Evolutionary conservation across 2,888 invertebrate genomes (phyloP).

Genomic region (Lasioglossum oenotherae): DNA sequence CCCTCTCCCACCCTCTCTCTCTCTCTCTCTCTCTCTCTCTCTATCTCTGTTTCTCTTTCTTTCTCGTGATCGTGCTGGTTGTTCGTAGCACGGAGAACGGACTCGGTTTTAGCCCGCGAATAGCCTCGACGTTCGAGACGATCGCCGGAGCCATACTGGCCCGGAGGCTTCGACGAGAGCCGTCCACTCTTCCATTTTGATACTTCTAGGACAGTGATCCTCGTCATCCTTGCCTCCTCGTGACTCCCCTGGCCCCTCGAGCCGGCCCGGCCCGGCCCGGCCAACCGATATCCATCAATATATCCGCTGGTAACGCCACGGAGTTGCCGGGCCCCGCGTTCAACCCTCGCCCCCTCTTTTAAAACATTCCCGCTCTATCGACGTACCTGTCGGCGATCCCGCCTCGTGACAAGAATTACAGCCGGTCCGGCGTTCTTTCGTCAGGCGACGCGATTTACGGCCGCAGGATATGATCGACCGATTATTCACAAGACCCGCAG

Average conservation of each 20-base stretch:
- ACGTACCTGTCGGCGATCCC: not conserved
- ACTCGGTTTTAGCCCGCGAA: constrained; percentile 67
- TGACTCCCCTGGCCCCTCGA: constrained; percentile 8
- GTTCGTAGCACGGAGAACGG: constrained; percentile 46
- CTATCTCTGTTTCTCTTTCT: not conserved
- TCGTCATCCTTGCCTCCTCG: constrained; percentile 60
- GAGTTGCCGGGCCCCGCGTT: not conserved
- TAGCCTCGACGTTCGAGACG: constrained; percentile 67
- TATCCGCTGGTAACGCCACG: not conserved
- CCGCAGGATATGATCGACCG: not conserved
- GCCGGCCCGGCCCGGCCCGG: constrained; percentile 6
- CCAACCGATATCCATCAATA: constrained; percentile 13
- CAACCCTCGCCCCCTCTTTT: not conserved
- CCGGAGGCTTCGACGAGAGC: constrained; percentile 62
- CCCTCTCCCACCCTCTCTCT: constrained; percentile 6
- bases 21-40: not conserved
- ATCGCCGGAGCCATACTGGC: constrained; percentile 67
- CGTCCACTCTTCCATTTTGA: constrained; percentile 69
- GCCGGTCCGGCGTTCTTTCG: not conserved
- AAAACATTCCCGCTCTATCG: constrained; percentile 4
- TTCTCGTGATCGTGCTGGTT: constrained; percentile 22
- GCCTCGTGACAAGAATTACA: not conserved
- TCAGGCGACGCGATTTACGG: constrained; percentile 14
- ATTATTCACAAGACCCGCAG: constrained; percentile 35
- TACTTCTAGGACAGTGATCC: constrained; percentile 75